Evolutionary conservation across 2,888 invertebrate genomes (phyloP).

Genomic region (Ormyrus rosae): DNA sequence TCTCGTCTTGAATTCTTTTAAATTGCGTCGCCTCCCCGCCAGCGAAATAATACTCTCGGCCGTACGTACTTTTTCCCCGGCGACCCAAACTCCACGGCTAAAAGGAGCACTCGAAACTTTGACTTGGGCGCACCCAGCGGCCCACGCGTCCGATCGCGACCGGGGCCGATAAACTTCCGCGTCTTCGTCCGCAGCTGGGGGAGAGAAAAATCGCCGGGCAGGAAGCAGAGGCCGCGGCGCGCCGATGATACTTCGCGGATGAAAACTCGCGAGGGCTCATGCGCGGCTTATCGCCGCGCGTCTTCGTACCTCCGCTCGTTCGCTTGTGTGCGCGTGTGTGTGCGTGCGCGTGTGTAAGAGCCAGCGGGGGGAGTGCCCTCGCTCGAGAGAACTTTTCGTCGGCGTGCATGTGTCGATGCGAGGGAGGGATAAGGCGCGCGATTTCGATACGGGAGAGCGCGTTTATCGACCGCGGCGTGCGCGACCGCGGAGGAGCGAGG

Average conservation of each 20-base stretch:
- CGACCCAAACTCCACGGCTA: no score
- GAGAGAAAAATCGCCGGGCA: not conserved
- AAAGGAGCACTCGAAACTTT: not conserved
- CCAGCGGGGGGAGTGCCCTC: conserved; percentile 56
- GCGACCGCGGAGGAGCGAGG: conserved; percentile 48
- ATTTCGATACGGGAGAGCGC: conserved; percentile 59
- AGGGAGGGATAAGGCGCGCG: conserved; percentile 57
- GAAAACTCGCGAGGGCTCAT: conserved; percentile 23
- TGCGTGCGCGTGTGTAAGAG: no score
- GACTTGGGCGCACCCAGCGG: not conserved
- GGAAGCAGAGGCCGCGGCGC: not conserved
- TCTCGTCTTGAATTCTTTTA: not conserved
- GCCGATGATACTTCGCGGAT: conserved; percentile 33
- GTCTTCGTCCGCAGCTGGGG: not conserved
- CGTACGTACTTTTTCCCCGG: no score
- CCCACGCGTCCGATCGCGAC: not conserved
- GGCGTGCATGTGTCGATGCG: conserved; percentile 44
- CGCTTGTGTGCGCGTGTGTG: no score
- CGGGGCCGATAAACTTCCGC: conserved; percentile 26
- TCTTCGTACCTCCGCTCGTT: no score
- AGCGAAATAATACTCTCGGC: no score
- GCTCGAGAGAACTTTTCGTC: conserved; percentile 55
- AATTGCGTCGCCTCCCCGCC: no score
- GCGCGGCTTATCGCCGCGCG: no score
- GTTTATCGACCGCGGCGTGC: conserved; percentile 58